phyloP scores from a whole-genome alignment of 2,888 invertebrate genomes.

The Macaria notata region DNA sequence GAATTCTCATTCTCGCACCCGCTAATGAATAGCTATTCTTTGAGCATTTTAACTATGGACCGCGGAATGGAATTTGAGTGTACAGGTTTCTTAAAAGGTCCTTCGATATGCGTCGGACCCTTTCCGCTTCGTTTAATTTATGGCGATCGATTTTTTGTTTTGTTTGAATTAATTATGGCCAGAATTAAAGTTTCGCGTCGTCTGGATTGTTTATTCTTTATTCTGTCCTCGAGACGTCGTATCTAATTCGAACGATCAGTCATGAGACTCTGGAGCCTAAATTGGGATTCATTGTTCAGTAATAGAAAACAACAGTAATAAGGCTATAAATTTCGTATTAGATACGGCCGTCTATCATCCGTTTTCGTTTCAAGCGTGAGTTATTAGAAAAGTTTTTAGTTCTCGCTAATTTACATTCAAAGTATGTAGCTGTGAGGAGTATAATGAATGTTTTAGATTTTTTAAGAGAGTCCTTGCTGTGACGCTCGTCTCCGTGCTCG shows the following conservation, averaged over 20 bases:
- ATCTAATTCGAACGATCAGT: conserved; percentile 53
- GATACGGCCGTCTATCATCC: conserved; percentile 61
- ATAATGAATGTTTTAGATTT: conserved; percentile 54
- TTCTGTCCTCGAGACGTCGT: conserved; percentile 38
- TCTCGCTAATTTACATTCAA: conserved; percentile 70
- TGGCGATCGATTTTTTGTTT: conserved; percentile 66
- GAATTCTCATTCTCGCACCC: conserved; percentile 82
- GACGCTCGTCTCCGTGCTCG: conserved; percentile 55
- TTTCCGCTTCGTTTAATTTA: conserved; percentile 79
- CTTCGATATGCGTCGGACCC: conserved; percentile 74
- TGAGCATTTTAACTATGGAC: conserved; percentile 81
- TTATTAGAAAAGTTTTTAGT: conserved; percentile 44
- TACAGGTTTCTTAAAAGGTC: conserved; percentile 81
- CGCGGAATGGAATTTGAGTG: conserved; percentile 78
- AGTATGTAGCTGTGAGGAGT: conserved; percentile 56
- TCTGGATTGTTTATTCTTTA: conserved; percentile 42
- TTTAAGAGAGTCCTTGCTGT: conserved; percentile 49
- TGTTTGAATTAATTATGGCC: conserved; percentile 74
- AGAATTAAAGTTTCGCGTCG: conserved; percentile 64
- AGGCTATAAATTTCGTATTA: conserved; percentile 63
- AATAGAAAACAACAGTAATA: conserved; percentile 68
- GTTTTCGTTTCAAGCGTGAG: conserved; percentile 43
- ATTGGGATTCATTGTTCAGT: conserved; percentile 57
- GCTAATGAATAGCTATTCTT: conserved; percentile 82
- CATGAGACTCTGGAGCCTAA: conserved; percentile 40